Conservation (phyloP, 1,140 invertebrate species). For the Conus betulinus region DNA sequence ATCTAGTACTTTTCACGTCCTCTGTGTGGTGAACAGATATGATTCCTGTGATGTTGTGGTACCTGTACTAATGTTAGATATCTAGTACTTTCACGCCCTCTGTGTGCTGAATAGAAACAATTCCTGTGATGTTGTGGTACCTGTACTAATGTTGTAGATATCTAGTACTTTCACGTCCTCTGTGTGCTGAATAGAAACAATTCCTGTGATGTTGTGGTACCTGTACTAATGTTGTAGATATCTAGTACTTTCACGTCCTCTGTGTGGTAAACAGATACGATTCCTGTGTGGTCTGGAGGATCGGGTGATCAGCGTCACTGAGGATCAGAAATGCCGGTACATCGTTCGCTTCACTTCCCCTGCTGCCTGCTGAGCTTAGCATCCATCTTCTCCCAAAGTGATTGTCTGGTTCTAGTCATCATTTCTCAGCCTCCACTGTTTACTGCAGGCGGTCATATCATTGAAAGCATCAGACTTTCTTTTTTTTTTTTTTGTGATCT, state of each 20-base stretch:
- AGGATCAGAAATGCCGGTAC: constrained; percentile 52
- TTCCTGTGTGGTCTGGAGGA: constrained; percentile 59
- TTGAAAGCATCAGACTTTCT: too few species aligned
- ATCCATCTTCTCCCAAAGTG: neutral
- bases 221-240: too few species aligned
- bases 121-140: constrained; percentile 49
- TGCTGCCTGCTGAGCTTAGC: constrained; percentile 47
- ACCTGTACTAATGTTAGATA: too few species aligned
- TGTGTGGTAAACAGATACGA: constrained; percentile 40
- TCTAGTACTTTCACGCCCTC: too few species aligned
- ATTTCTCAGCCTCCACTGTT: too few species aligned
- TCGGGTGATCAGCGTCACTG: constrained; percentile 46
- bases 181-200: constrained; percentile 39
- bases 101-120: constrained; percentile 39
- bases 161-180: too few species aligned
- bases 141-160: too few species aligned
- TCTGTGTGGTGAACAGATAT: constrained; percentile 41
- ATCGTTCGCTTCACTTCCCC: constrained; percentile 53
- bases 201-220: constrained; percentile 49
- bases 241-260: too few species aligned
- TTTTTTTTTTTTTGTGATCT: too few species aligned
- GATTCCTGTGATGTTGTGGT: constrained; percentile 60
- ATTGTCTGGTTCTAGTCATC: neutral
- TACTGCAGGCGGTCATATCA: too few species aligned
- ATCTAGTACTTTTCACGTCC: too few species aligned